Evolutionary conservation across 2,888 invertebrate genomes (phyloP).

Genomic region (Timandra comae): DNA sequence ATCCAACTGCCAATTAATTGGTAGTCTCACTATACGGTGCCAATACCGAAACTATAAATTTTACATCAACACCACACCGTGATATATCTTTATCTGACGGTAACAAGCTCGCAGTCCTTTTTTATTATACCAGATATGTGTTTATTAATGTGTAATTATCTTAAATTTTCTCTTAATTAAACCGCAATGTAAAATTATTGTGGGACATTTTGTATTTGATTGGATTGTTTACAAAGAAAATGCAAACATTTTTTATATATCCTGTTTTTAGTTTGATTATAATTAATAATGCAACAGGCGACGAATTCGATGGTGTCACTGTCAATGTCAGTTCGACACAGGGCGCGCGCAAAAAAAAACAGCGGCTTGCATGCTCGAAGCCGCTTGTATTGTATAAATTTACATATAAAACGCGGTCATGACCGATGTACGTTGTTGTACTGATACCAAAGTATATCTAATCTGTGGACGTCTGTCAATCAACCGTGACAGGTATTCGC

Average conservation of each 20-base stretch:
- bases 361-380: conserved; percentile 30
- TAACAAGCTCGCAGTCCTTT: conserved; percentile 14
- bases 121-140: no score
- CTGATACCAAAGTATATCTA: conserved; percentile 66
- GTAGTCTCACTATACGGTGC: conserved; percentile 32
- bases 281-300: no score
- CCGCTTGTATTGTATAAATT: conserved; percentile 47
- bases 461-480: conserved; percentile 61
- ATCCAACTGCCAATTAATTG: conserved; percentile 59
- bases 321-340: no score
- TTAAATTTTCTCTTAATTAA: no score
- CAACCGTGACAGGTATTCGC: conserved; percentile 46
- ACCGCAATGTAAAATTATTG: no score
- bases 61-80: conserved; percentile 17
- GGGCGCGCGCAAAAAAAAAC: conserved; percentile 38
- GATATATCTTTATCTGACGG: conserved; percentile 35
- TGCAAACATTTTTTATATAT: no score
- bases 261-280: no score
- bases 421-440: conserved; percentile 36
- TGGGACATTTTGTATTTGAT: no score
- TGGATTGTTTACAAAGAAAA: no score
- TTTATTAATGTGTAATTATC: no score
- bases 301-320: no score
- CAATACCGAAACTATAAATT: conserved; percentile 50
- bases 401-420: conserved; percentile 65